Evolutionary conservation across 2,888 invertebrate genomes (phyloP).

Genomic region (Serripes groenlandicus): DNA sequence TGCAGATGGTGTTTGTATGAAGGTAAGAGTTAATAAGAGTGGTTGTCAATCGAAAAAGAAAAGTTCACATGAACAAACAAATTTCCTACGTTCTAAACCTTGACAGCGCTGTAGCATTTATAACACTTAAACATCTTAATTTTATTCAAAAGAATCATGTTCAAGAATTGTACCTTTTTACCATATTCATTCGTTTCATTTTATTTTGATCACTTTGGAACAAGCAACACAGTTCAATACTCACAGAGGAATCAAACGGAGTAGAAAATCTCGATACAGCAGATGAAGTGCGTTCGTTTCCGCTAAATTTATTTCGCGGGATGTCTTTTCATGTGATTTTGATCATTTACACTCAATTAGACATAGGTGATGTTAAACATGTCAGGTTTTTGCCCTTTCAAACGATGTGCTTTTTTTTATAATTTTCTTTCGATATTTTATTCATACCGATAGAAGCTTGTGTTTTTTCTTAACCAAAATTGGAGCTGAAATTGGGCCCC

Average conservation of each 20-base stretch:
- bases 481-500: too few species aligned
- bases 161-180: neutral
- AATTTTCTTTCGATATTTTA: too few species aligned
- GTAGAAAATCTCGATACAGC: neutral
- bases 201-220: conserved; percentile 3
- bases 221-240: conserved; percentile 9
- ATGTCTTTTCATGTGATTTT: conserved; percentile 7
- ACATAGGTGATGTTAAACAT: conserved; percentile 14
- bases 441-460: too few species aligned
- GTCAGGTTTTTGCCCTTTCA: neutral
- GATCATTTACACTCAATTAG: conserved; percentile 9
- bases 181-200: neutral
- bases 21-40: too few species aligned
- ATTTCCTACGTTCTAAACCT: too few species aligned
- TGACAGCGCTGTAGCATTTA: too few species aligned
- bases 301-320: conserved; percentile 12
- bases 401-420: neutral
- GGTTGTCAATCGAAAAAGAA: too few species aligned
- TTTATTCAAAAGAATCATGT: neutral
- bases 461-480: too few species aligned
- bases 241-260: conserved; percentile 11
- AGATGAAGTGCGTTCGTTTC: conserved; percentile 12
- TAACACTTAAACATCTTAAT: too few species aligned
- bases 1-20: too few species aligned
- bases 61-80: too few species aligned